Conservation (phyloP, 2,888 invertebrate genomes). For the Hypselothyrea guttata region DNA sequence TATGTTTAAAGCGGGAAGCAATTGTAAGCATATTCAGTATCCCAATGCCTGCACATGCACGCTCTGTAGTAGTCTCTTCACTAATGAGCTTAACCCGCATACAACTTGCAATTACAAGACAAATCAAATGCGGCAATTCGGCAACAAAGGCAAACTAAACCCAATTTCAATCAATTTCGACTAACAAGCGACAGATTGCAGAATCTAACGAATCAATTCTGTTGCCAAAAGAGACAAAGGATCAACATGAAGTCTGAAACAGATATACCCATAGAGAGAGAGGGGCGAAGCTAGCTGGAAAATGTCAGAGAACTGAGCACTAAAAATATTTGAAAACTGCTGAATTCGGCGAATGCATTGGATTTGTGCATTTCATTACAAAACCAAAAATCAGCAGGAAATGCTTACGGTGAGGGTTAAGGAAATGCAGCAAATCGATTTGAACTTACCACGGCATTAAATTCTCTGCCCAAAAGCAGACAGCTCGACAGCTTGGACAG, state of each 20-base stretch:
- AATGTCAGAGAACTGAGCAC: constrained; percentile 11
- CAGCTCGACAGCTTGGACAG: not conserved
- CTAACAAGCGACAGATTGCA: constrained; percentile 70
- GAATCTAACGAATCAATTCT: constrained; percentile 66
- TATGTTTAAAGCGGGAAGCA: too few relatives aligned
- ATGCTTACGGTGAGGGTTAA: constrained; percentile 11
- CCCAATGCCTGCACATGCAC: not conserved
- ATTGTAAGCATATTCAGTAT: not conserved
- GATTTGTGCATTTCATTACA: constrained; percentile 60
- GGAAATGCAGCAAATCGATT: constrained; percentile 52
- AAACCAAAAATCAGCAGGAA: constrained; percentile 51
- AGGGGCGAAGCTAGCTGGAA: constrained; percentile 4
- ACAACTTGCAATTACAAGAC: constrained; percentile 29
- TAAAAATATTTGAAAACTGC: constrained; percentile 15
- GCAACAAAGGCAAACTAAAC: constrained; percentile 48
- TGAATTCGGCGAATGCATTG: constrained; percentile 31
- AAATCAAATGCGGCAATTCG: constrained; percentile 33
- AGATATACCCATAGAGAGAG: too few relatives aligned
- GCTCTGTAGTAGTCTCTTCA: not conserved
- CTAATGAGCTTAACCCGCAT: constrained; percentile 52
- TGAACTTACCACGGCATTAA: constrained; percentile 32
- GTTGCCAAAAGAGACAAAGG: constrained; percentile 32
- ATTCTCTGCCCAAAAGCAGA: constrained; percentile 20
- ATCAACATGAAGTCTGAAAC: not conserved
- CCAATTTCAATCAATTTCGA: constrained; percentile 71